A percentile compares a stretch with the other conserved stretches of the same genome.
phyloP scores from a whole-genome alignment of 1,140 invertebrate genomes.

The Drosophila sulfurigaster region DNA sequence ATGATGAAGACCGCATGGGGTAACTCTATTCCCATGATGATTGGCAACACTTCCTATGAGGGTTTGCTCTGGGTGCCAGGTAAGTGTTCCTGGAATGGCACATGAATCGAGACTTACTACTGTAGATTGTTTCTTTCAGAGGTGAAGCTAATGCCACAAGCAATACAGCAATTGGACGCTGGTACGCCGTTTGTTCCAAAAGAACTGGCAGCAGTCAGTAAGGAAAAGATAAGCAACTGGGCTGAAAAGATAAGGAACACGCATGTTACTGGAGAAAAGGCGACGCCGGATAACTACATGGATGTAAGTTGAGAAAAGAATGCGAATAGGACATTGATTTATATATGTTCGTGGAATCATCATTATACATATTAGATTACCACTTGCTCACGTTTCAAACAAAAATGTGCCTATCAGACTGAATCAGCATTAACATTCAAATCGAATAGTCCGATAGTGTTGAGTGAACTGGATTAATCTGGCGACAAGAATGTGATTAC shows the following conservation, averaged over 20 bases:
- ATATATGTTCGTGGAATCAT: no score
- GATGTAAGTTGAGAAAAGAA: constrained; percentile 55
- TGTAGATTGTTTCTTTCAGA: constrained; percentile 40
- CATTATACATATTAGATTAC: no score
- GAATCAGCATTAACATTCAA: no score
- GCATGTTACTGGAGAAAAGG: constrained; percentile 63
- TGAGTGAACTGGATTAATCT: no score
- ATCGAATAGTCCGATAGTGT: no score
- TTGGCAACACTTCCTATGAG: constrained; percentile 84
- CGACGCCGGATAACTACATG: constrained; percentile 69
- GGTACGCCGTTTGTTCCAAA: constrained; percentile 64
- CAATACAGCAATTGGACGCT: constrained; percentile 57
- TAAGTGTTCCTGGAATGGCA: not conserved
- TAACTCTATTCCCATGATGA: constrained; percentile 84
- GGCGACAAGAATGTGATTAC: no score
- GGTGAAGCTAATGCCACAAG: constrained; percentile 53
- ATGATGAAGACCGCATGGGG: constrained; percentile 83
- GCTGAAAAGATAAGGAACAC: constrained; percentile 53
- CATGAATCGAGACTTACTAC: not conserved
- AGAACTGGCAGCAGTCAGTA: constrained; percentile 52
- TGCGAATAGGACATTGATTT: not conserved
- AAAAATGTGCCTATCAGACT: no score
- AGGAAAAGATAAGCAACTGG: constrained; percentile 53
- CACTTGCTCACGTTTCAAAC: no score
- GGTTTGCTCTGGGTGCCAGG: constrained; percentile 76